phyloP scores from a whole-genome alignment of 92 coral and sea anemone species.

The Porites divaricata region DNA sequence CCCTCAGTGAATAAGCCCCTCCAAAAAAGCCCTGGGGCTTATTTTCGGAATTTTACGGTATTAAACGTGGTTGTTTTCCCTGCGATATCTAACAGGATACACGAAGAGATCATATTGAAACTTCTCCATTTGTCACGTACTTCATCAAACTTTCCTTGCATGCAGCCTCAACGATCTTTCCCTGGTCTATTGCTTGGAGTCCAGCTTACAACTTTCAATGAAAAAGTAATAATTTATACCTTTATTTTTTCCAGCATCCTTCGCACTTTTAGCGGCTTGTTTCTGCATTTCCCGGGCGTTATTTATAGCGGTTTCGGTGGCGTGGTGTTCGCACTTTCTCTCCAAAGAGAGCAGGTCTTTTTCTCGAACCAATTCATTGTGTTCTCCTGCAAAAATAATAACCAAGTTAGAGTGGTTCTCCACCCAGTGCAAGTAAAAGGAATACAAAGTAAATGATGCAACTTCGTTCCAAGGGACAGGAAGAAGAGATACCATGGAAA shows the following conservation, averaged over 20 bases:
- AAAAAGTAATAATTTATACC: constrained; percentile 46
- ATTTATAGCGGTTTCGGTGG: constrained; percentile 89
- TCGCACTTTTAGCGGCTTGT: constrained; percentile 98
- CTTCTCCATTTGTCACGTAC: too few relatives aligned
- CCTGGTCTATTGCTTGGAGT: not conserved
- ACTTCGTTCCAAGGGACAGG: too few relatives aligned
- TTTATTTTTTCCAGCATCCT: constrained; percentile 95
- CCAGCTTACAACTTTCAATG: not conserved
- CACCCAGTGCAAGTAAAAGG: too few relatives aligned
- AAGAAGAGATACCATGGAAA: too few relatives aligned
- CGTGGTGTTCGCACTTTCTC: constrained; percentile 90
- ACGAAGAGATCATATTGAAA: too few relatives aligned
- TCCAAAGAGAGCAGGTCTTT: constrained; percentile 86
- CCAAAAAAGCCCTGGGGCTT: too few relatives aligned
- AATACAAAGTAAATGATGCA: too few relatives aligned
- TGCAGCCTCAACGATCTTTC: not conserved
- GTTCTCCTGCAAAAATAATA: constrained; percentile 67
- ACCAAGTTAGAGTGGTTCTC: too few relatives aligned
- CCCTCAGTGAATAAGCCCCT: too few relatives aligned
- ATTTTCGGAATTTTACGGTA: too few relatives aligned
- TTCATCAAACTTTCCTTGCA: not conserved
- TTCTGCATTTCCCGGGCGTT: constrained; percentile 99
- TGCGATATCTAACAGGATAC: too few relatives aligned
- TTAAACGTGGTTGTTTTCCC: too few relatives aligned
- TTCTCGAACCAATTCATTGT: constrained; percentile 82